phyloP scores from a whole-genome alignment of 1,140 invertebrate species.

The Papilio polyxenes region DNA sequence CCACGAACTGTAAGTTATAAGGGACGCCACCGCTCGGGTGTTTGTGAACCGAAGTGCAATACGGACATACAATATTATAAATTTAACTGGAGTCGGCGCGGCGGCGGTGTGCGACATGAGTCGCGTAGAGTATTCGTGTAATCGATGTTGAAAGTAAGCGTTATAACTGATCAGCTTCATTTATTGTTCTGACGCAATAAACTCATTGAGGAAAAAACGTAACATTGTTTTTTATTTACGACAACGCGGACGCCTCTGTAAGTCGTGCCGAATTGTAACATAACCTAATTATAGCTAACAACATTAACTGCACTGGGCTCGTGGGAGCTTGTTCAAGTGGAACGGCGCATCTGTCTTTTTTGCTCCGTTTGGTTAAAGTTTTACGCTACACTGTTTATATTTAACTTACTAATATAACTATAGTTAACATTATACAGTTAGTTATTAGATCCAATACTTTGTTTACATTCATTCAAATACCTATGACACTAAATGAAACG shows the following conservation, averaged over 20 bases:
- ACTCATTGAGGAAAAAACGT: conserved; percentile 75
- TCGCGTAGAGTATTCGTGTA: conserved; percentile 78
- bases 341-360: conserved; percentile 60
- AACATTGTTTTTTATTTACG: conserved; percentile 73
- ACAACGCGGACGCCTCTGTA: conserved; percentile 43
- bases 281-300: conserved; percentile 58
- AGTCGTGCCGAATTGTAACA: conserved; percentile 56
- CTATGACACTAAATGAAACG: neutral
- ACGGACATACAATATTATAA: conserved; percentile 70
- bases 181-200: conserved; percentile 80
- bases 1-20: conserved; percentile 78
- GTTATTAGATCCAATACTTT: neutral
- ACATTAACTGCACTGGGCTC: conserved; percentile 44
- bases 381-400: conserved; percentile 21
- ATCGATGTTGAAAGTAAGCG: conserved; percentile 80
- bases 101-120: conserved; percentile 60
- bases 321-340: conserved; percentile 49
- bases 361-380: conserved; percentile 33
- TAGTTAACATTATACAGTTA: neutral
- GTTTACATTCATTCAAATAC: too few species aligned
- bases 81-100: conserved; percentile 67
- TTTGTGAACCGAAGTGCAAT: conserved; percentile 75
- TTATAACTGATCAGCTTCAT: conserved; percentile 79
- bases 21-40: conserved; percentile 67
- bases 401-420: neutral